Percentiles rank a stretch among this genome's conserved stretches.
These are phyloP conservation scores for Synergus gifuensis DNA, from an alignment of 2,888 invertebrate species.

Conservation along the genomic window DNA sequence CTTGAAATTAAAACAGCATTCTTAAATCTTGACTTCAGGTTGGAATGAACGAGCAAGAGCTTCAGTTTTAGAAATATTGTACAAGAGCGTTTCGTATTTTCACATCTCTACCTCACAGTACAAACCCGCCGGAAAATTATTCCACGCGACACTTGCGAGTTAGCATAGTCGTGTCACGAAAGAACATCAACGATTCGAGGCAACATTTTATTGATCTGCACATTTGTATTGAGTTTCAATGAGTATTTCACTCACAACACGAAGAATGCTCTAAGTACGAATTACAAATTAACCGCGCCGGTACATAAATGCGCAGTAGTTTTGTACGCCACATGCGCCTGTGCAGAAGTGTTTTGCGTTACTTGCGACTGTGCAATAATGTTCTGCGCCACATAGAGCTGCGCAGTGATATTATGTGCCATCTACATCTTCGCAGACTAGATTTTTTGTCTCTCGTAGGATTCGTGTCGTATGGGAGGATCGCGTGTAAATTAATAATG, in stretches of 20 bases:
- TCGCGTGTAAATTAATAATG: conserved; percentile 38
- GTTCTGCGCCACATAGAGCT: background rate
- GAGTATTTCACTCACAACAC: background rate
- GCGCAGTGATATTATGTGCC: background rate
- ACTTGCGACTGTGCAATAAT: background rate
- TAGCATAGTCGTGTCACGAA: conserved; percentile 74
- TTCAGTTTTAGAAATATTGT: background rate
- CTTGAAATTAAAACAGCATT: background rate
- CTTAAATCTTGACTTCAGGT: background rate
- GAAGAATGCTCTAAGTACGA: background rate
- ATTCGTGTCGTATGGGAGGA: conserved; percentile 42
- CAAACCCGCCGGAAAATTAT: conserved; percentile 65
- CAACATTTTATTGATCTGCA: conserved; percentile 43
- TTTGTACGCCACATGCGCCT: background rate
- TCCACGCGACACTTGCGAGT: conserved; percentile 71
- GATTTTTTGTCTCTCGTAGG: background rate
- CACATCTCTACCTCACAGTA: conserved; percentile 5
- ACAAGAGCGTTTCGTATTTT: conserved; percentile 8
- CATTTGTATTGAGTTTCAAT: conserved; percentile 44
- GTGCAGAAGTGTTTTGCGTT: background rate
- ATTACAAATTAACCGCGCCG: background rate
- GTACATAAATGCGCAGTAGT: background rate
- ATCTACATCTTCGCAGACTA: background rate
- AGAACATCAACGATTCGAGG: background rate
- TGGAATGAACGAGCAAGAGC: background rate